These are phyloP conservation scores for Drosophila prolongata DNA, from an alignment of 2,888 invertebrate species.

Conservation along the genomic window DNA sequence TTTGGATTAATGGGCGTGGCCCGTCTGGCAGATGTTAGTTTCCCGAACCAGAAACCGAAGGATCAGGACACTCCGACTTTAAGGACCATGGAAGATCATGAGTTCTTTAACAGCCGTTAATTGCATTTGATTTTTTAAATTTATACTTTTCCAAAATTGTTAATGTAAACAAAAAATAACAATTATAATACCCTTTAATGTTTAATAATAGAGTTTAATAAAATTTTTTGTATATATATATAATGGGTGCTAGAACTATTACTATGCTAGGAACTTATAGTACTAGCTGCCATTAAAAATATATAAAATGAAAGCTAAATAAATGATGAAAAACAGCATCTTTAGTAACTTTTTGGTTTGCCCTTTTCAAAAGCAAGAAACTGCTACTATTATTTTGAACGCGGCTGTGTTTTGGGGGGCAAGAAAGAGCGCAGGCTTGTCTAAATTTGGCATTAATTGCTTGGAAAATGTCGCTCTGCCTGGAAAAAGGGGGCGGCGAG, in stretches of 20 bases:
- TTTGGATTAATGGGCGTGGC: neutral
- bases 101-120: neutral
- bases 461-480: constrained; percentile 52
- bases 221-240: too few species aligned
- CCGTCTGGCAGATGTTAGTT: neutral
- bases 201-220: too few species aligned
- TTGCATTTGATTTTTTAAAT: neutral
- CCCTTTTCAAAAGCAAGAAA: neutral
- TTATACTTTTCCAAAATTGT: neutral
- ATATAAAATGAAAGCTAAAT: too few species aligned
- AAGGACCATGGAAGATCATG: too few species aligned
- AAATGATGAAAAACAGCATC: too few species aligned
- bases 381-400: constrained; percentile 1
- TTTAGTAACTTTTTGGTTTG: too few species aligned
- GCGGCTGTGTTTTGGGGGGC: neutral
- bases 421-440: constrained; percentile 34
- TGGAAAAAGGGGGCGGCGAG: neutral
- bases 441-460: constrained; percentile 71
- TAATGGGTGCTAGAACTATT: too few species aligned
- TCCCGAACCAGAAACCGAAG: neutral
- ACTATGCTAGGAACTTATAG: too few species aligned
- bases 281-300: too few species aligned
- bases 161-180: neutral
- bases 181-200: too few species aligned
- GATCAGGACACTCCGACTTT: neutral